These are phyloP conservation scores for Agrilus mali DNA, from an alignment of 2,888 invertebrate genomes.

Conservation along the genomic window DNA sequence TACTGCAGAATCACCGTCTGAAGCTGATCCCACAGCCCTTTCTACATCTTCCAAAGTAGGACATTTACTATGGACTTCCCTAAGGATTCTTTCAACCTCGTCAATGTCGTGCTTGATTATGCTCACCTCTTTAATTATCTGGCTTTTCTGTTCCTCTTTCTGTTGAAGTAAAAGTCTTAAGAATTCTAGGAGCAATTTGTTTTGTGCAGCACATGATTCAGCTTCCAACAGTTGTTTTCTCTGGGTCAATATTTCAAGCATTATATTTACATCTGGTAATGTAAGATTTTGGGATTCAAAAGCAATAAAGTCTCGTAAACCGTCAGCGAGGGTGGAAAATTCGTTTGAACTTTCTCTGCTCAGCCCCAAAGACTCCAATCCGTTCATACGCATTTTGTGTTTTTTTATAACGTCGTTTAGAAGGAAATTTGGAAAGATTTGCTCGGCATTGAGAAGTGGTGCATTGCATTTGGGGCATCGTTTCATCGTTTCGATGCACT, in stretches of 20 bases:
- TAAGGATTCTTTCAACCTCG: conserved; percentile 54
- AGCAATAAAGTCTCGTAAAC: conserved; percentile 50
- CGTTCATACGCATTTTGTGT: conserved; percentile 44
- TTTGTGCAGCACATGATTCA: conserved; percentile 68
- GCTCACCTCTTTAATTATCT: conserved; percentile 58
- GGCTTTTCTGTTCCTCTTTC: conserved; percentile 54
- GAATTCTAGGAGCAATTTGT: conserved; percentile 73
- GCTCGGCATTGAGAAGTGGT: conserved; percentile 51
- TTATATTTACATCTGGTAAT: conserved; percentile 66
- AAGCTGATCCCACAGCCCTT: conserved; percentile 29
- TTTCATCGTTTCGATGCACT: conserved; percentile 49
- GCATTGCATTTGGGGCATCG: conserved; percentile 78
- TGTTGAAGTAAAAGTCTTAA: conserved; percentile 61
- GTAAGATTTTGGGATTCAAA: conserved; percentile 59
- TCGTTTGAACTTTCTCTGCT: conserved; percentile 32
- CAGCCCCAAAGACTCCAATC: conserved; percentile 33
- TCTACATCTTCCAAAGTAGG: conserved; percentile 44
- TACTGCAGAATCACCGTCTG: conserved; percentile 36
- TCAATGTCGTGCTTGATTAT: conserved; percentile 62
- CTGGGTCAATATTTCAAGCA: conserved; percentile 67
- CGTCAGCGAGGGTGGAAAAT: conserved; percentile 35
- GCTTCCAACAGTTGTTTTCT: conserved; percentile 70
- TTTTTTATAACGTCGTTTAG: conserved; percentile 71
- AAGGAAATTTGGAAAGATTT: conserved; percentile 76
- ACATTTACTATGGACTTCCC: conserved; percentile 44